phyloP scores from a whole-genome alignment of 2,113 vertebrate species.

The Micromys minutus region DNA sequence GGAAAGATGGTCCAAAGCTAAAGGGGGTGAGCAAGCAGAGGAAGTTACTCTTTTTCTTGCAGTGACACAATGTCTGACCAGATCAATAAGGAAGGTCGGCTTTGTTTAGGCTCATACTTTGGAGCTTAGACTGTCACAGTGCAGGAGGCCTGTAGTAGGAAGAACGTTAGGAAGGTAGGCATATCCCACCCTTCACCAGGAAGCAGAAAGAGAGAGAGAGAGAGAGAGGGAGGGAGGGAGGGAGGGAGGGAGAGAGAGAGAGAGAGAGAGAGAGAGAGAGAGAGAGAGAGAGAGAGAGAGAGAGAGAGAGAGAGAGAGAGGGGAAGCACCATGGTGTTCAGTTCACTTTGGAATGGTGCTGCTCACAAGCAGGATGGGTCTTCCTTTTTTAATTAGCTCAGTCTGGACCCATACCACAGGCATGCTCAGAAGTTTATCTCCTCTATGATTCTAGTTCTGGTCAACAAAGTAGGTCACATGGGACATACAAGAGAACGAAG shows the following conservation, averaged over 20 bases:
- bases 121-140: not conserved
- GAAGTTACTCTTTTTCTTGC: no score
- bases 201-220: no score
- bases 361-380: not conserved
- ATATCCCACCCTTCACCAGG: not conserved
- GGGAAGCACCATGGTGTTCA: not conserved
- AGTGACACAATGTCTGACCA: no score
- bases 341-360: no score
- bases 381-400: not conserved
- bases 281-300: no score
- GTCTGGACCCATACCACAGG: not conserved
- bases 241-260: no score
- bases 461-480: not conserved
- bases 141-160: not conserved
- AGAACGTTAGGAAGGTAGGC: not conserved
- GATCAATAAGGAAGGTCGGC: not conserved
- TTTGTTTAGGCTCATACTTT: not conserved
- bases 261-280: no score
- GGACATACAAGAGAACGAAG: not conserved
- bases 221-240: no score
- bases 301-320: no score
- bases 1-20: rapidly evolving
- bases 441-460: not conserved
- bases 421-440: no score
- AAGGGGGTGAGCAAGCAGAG: not conserved